phyloP scores from a whole-genome alignment of 2,797 vertebrate species.

The Chromis chromis region DNA sequence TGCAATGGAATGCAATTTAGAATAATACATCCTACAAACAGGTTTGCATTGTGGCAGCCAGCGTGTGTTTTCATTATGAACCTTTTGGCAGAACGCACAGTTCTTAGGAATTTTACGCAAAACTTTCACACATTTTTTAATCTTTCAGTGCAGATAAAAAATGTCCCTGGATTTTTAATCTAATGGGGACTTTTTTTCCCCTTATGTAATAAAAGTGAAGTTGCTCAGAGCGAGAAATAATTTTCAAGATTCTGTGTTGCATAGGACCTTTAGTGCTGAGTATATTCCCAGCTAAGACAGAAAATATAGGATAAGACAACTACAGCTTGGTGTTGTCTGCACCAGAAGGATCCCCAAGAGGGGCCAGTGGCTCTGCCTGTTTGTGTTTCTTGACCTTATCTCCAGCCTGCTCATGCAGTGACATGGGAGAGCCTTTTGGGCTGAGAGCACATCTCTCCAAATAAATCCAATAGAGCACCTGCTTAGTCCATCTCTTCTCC shows the following conservation, averaged over 20 bases:
- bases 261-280: no score
- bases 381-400: slow-evolving; percentile 42
- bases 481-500: not conserved
- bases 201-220: not conserved
- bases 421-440: slow-evolving; percentile 27
- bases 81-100: not conserved
- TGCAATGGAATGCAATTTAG: not conserved
- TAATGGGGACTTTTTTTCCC: not conserved
- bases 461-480: slow-evolving; percentile 30
- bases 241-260: no score
- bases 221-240: no score
- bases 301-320: not conserved
- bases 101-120: not conserved
- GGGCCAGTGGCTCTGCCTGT: slow-evolving; percentile 23
- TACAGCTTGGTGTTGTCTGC: slow-evolving; percentile 4
- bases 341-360: not conserved
- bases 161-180: not conserved
- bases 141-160: not conserved
- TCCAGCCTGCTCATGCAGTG: slow-evolving; percentile 26
- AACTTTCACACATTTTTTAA: not conserved
- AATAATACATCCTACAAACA: no score
- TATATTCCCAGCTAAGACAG: not conserved
- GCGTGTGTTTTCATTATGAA: not conserved
- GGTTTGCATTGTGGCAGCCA: not conserved
- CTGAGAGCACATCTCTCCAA: slow-evolving; percentile 17